Evolutionary conservation across 2,888 invertebrate genomes (phyloP).

Genomic region (Drosophila falleni): DNA sequence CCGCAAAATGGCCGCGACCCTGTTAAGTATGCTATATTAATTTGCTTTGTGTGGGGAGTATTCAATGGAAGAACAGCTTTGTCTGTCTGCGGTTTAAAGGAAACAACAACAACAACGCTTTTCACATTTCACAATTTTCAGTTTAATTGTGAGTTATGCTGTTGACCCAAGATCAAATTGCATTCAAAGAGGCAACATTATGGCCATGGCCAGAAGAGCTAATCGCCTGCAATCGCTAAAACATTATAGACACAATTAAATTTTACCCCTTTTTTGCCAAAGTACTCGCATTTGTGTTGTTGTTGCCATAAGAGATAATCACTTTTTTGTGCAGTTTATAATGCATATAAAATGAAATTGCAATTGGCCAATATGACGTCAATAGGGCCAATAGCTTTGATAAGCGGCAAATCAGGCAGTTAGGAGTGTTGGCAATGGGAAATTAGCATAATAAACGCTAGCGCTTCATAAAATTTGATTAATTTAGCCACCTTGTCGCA

Average conservation of each 20-base stretch:
- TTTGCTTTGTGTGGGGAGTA: conserved; percentile 63
- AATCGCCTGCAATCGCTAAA: conserved; percentile 43
- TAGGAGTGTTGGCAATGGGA: conserved; percentile 15
- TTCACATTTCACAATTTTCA: conserved; percentile 22
- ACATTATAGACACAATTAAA: conserved; percentile 44
- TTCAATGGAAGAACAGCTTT: conserved; percentile 50
- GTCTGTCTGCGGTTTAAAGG: conserved; percentile 63
- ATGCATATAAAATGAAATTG: conserved; percentile 67
- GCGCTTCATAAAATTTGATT: conserved; percentile 73
- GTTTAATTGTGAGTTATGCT: conserved; percentile 47
- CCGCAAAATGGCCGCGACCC: conserved; percentile 62
- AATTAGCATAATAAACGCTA: conserved; percentile 76
- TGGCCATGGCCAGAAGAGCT: conserved; percentile 19
- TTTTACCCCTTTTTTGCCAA: conserved; percentile 1
- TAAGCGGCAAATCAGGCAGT: conserved; percentile 61
- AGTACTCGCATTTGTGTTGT: conserved; percentile 16
- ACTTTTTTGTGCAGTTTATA: conserved; percentile 63
- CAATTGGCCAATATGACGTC: conserved; percentile 44
- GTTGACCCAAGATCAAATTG: conserved; percentile 20
- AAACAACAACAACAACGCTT: conserved; percentile 23
- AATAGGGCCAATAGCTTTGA: conserved; percentile 65
- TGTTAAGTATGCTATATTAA: conserved; percentile 79
- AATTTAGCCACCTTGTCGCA: conserved; percentile 42
- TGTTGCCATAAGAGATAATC: conserved; percentile 69
- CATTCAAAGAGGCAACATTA: conserved; percentile 4